These are phyloP conservation scores for Barbus barbus DNA, from an alignment of 2,113 vertebrate species.

Conservation along the genomic window DNA sequence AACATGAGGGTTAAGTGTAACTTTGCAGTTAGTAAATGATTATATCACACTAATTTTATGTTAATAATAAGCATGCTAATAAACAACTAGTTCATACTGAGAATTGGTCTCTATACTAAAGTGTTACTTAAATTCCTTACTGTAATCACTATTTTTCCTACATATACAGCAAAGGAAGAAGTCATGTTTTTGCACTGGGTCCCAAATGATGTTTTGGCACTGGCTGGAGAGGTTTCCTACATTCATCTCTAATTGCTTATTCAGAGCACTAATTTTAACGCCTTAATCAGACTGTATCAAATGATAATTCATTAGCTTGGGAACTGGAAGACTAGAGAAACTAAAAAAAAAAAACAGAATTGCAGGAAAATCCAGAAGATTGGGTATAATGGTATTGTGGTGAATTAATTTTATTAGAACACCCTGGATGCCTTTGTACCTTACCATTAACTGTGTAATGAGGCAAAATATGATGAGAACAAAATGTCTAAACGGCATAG, in stretches of 20 bases:
- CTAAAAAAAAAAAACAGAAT: neutral
- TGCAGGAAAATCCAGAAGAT: neutral
- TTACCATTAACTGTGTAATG: slow-evolving; percentile 35
- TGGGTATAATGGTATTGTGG: neutral
- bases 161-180: neutral
- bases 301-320: neutral
- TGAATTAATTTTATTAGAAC: neutral
- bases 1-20: too few relatives aligned
- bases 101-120: too few relatives aligned
- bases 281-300: neutral
- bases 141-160: neutral
- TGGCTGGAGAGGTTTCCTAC: neutral
- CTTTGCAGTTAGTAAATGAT: too few relatives aligned
- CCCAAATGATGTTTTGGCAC: neutral
- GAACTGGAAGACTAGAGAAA: neutral
- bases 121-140: neutral
- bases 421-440: neutral
- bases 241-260: neutral
- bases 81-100: too few relatives aligned
- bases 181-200: neutral
- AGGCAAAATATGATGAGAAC: slow-evolving; percentile 26
- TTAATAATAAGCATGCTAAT: too few relatives aligned
- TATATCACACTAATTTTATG: too few relatives aligned
- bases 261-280: neutral
- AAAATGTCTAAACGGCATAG: slow-evolving; percentile 16